Evolutionary conservation across 2,113 vertebrate species (phyloP), one percentile per base, ranked within the genome.

Genomic region (Forbesichthys papilliferus): DNA sequence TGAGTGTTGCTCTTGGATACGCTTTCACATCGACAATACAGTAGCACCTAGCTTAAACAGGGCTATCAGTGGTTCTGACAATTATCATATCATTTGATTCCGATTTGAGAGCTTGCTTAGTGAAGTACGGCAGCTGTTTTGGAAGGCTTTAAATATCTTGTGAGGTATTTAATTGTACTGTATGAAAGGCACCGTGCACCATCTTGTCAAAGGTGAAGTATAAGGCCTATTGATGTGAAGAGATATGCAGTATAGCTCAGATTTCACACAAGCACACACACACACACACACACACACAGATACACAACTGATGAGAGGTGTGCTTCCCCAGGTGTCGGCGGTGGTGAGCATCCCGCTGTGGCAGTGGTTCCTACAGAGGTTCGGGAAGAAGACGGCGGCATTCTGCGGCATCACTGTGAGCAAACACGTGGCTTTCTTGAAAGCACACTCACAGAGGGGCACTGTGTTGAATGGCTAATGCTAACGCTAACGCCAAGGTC

Each of bases 361-460:
- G 98, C 96, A 99, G 72, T 95, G 96, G 94, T 94, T 96, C 64
- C 92, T 98, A 63, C 90, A 95, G 80, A 89, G 85, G 79, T 96
- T 97, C 80, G 98, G 98, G n/a, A 99, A 99, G 93, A 98, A 93
- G 89, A 93, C 87, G 0, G 94, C 96, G 0, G 95, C 96, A 2
- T 94, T 91, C 64, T 93, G 93, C 11, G 96, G 98, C 62, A 97
- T 98, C 90, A 94, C 90, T 7, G 97, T 98, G 91, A 95, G 94
- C 68, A 27, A 27, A 1, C 0, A 12, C 9, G 16, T 62, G 56
- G 13, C 73, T 84, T 78, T 56, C 14, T 48, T 9, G 42, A 18
- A n/a, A 33, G 64, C n/a, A 33, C 49, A 3, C 12, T 33, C 56
- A 27, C 27, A 27, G 27, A 27, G 27, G 27, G 27, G 27, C 27